Evolutionary conservation across 2,797 vertebrate genomes (phyloP), one percentile per base, ranked within the genome.

Genomic region (Anniella stebbinsi): DNA sequence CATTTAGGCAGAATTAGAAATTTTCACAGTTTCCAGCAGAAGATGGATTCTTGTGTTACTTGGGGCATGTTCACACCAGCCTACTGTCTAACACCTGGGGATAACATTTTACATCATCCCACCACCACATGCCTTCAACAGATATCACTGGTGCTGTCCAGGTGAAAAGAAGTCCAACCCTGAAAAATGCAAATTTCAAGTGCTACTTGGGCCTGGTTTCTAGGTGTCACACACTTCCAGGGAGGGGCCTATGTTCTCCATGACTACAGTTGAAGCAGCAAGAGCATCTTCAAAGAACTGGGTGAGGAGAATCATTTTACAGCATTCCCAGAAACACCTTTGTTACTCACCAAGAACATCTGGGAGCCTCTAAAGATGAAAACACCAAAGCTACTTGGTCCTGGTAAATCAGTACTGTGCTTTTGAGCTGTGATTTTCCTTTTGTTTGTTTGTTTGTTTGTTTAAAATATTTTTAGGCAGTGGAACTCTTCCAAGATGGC

Each of bases 11-110:
- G 75, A 78, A 23, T 3, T 81, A 69, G 36, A 51, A 76, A 87
- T 60, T 30, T 87, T 76, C 60, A 87, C 91, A 8, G 1, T 48
- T 84, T 91, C 77, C 6, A 67, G 21, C 51, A 87, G 12, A 87
- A 9, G 45, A 38, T 25, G 8, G 84, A 81, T 48, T 21, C 63
- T 87, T 72, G 41, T 80, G 60, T 51, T 57, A 60, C 45, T 23
- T 21, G 13, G 36, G 81, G 9, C 48, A 73, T 73, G 72, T 18
- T 73, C 72, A 11, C 66, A 84, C 48, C 41, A 69, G 15, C 8
- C 38, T 48, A 69, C 15, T 21, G 30, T 69, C 28, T 33, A 77
- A 77, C 9, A 72, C 60, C 36, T 25, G 18, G 18, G 4, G 21
- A 81, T 33, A 23, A 66, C 66, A 83, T 67, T 83, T 83, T 83